Evolutionary conservation across 2,797 vertebrate species (phyloP), one percentile per base, ranked within the genome.

Genomic region (Cossypha heuglini): DNA sequence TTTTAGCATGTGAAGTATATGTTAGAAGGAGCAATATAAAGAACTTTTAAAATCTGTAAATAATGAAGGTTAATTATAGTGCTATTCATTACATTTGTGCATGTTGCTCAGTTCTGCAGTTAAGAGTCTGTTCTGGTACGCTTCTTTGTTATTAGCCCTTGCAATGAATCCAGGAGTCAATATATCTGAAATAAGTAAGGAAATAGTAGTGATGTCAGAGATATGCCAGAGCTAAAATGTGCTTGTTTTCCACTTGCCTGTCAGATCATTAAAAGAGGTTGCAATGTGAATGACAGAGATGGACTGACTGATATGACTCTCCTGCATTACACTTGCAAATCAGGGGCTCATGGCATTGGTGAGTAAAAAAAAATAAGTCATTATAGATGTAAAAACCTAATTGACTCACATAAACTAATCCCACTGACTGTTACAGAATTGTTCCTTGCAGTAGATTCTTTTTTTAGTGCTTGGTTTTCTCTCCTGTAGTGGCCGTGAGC

Each of bases 261-360:
- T 72, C 97, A 99, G 99, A 99, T 99, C 93, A 98, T 99, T 72
- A 99, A 99, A 97, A 98, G 99, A 95, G 99, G 99, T 64, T 99
- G 99, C 83, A 98, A 98, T 14, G 99, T 99, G 92, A 99, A 99
- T 64, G 99, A 99, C 94, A 98, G 99, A 89, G 99, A 99, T 35
- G 99, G 99, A 26, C 96, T 99, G 95, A 99, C 99, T 7, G 99
- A 99, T 77, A 99, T 99, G 99, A 99, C 98, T 67, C 98, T 99
- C 26, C 94, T 99, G 69, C 99, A 99, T 97, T 99, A 99, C 43
- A 98, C 98, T 52, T 98, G 98, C 96, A 99, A 99, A 95, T 99
- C 99, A 17, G 99, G 99, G 20, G 99, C 99, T 37, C 99, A 99
- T 14, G 99, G 99, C 91, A 99, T 99, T 14, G 99, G 99, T 99